A percentile compares a stretch with the other conserved stretches of the same genome.
These are phyloP conservation scores for Ganaspis brasiliensis DNA, from an alignment of 2,888 invertebrate genomes.

Conservation along the genomic window DNA sequence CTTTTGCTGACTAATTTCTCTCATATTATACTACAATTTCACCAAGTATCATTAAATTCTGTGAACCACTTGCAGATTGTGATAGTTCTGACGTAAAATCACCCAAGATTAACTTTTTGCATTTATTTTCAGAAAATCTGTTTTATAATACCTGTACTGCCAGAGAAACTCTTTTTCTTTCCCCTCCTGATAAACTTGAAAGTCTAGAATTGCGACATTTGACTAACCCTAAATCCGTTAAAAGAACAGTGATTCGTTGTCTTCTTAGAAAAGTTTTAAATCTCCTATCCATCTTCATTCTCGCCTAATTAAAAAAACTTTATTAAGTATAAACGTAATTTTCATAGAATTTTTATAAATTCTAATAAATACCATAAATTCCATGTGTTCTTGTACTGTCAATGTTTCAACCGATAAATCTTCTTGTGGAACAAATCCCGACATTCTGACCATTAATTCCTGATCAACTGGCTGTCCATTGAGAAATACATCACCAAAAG, in stretches of 20 bases:
- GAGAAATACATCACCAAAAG: conserved; percentile 87
- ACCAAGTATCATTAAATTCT: too few relatives aligned
- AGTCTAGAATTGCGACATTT: conserved; percentile 88
- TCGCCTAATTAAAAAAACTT: conserved; percentile 83
- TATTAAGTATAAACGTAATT: too few relatives aligned
- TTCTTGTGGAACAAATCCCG: conserved; percentile 93
- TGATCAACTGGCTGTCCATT: conserved; percentile 86
- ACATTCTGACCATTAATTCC: conserved; percentile 87
- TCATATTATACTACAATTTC: too few relatives aligned
- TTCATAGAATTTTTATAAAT: too few relatives aligned
- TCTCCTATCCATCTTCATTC: conserved; percentile 87
- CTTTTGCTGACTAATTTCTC: too few relatives aligned
- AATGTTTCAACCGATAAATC: conserved; percentile 90
- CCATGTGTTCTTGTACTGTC: conserved; percentile 91
- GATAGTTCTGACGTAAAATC: too few relatives aligned
- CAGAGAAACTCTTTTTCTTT: conserved; percentile 91
- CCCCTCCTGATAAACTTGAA: conserved; percentile 93
- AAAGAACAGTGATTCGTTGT: conserved; percentile 81
- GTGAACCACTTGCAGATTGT: too few relatives aligned
- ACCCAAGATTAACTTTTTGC: too few relatives aligned
- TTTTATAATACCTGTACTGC: conserved; percentile 86
- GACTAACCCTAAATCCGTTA: conserved; percentile 87
- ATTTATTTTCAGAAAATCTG: too few relatives aligned
- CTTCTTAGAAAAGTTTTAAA: conserved; percentile 77
- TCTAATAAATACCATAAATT: conserved; percentile 91